phyloP scores from a whole-genome alignment of 2,113 vertebrate genomes.

The Cottus gobio region DNA sequence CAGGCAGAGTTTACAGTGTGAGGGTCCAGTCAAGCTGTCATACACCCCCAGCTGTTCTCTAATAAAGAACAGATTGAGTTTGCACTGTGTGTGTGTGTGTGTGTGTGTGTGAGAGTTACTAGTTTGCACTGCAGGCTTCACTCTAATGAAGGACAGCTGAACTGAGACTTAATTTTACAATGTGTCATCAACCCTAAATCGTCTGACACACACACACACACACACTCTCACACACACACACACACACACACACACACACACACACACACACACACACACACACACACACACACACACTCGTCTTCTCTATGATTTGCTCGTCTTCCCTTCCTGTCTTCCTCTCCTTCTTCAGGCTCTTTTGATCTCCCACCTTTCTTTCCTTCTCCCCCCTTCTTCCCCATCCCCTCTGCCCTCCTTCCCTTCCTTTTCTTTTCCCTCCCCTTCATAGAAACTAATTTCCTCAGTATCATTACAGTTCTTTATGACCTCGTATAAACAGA shows the following conservation, averaged over 20 bases:
- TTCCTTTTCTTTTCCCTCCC: constrained; percentile 39
- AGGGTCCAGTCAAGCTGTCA: constrained; percentile 76
- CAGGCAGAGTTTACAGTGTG: constrained; percentile 74
- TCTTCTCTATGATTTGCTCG: constrained; percentile 27
- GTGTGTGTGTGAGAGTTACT: constrained; percentile 31
- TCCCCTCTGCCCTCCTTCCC: constrained; percentile 5
- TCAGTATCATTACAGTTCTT: constrained; percentile 80
- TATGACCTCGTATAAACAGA: constrained; percentile 81
- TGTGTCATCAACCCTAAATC: constrained; percentile 64
- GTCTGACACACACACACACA: constrained; percentile 34
- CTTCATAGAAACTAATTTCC: constrained; percentile 76
- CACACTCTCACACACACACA: constrained; percentile 29
- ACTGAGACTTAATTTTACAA: constrained; percentile 72
- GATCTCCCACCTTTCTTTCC: constrained; percentile 13
- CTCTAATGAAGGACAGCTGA: constrained; percentile 77
- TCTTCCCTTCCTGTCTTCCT: neutral
- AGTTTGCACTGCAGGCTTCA: constrained; percentile 63
- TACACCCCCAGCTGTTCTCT: constrained; percentile 77
- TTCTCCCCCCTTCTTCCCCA: neutral
- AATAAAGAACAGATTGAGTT: constrained; percentile 79
- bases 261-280: constrained; percentile 23
- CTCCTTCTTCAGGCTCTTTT: constrained; percentile 20
- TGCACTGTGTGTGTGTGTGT: constrained; percentile 38
- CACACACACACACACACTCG: neutral
- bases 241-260: constrained; percentile 31